These are phyloP conservation scores for Threskiornis aethiopicus DNA, from an alignment of 2,797 vertebrate species.

Conservation along the genomic window DNA sequence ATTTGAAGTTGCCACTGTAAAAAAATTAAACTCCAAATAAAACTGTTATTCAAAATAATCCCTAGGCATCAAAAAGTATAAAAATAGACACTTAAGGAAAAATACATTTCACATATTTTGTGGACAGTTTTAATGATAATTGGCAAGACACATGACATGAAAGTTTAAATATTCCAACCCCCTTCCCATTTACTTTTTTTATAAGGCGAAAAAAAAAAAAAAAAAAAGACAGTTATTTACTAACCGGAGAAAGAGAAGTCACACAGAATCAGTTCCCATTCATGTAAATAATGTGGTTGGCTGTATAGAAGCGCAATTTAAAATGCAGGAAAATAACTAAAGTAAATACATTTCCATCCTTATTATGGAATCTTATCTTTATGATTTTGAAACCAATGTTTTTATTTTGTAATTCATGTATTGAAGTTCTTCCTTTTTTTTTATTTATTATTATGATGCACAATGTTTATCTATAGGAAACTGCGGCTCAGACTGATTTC, in stretches of 20 bases:
- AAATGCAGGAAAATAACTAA: background rate
- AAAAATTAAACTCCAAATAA: background rate
- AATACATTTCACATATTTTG: background rate
- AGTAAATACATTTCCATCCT: background rate
- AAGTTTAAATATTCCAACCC: background rate
- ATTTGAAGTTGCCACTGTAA: background rate
- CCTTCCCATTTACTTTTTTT: background rate
- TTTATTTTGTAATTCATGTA: background rate
- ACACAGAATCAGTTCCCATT: background rate
- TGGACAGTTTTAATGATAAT: background rate
- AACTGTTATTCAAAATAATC: background rate
- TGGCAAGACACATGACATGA: background rate
- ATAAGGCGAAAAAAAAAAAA: too few species aligned
- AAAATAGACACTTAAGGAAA: background rate
- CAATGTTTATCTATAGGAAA: accelerated
- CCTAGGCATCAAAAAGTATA: background rate
- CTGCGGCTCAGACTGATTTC: background rate
- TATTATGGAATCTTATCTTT: background rate
- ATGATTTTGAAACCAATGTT: background rate
- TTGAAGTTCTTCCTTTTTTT: background rate
- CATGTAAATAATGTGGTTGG: background rate
- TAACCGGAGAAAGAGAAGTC: background rate
- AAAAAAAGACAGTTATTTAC: background rate
- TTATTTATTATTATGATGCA: background rate
- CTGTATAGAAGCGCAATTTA: background rate